Evolutionary conservation across 1,140 invertebrate genomes (phyloP), one percentile per base, ranked within the genome.

Genomic region (Neodiprion lecontei): DNA sequence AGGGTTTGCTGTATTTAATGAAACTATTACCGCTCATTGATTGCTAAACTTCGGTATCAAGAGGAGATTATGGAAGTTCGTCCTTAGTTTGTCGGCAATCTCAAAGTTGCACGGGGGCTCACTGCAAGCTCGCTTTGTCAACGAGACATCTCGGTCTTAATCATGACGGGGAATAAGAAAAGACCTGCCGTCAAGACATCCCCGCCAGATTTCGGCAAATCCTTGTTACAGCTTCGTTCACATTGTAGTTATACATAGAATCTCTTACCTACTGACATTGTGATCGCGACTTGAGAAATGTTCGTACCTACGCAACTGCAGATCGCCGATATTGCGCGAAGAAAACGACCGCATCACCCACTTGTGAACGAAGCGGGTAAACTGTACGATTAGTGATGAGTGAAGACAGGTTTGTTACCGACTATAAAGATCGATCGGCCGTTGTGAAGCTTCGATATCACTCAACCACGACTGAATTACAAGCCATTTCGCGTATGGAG

Each of bases 21-120:
- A 84, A 84, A 84, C 82, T 82, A 80, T 84, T 84, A 83, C 82
- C 81, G 81, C 79, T 80, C 81, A 84, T 84, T 84, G 83, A 84
- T 84, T 84, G 80, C 81, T 77, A 82, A 84, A 84, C 81, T 83
- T 84, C 77, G 78, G 80, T 49, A 10, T 8, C 67, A 23, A 49
- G 75, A 73, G 74, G 82, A 83, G 82, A 84, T 84, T 83, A 84
- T 84, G 79, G 73, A 84, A 84, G 79, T 84, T 83, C 78, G 72
- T 70, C 76, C 75, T 67, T 76, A 72, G 77, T 72, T 80, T 76
- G 79, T 77, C 77, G 77, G 76, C 80, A 81, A 81, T 81, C 76
- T 81, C 77, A 79, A 81, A 81, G 80, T 81, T 80, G 69, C 61
- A 76, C 53, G 23, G 7, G n/a, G 72, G 75, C 80, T 79, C 76